Evolutionary conservation across 2,113 vertebrate genomes (phyloP).

Genomic region (Mormyrus lacerda): DNA sequence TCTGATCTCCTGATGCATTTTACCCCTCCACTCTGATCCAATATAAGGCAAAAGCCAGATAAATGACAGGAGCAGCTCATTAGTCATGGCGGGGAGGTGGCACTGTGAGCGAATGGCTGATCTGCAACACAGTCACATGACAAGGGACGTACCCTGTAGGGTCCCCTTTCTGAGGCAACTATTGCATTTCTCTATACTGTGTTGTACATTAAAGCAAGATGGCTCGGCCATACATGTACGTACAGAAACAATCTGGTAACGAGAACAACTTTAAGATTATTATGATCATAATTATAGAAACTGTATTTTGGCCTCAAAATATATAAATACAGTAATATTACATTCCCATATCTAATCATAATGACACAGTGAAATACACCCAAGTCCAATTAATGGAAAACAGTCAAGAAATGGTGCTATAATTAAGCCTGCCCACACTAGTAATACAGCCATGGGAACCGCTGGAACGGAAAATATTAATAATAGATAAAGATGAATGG

Average conservation of each 20-base stretch:
- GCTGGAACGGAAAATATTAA: not conserved
- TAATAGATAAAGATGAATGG: constrained; percentile 5
- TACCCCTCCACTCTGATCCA: not conserved
- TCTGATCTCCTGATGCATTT: not conserved
- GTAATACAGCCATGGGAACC: not conserved
- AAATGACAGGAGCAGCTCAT: not conserved
- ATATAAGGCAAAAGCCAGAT: not conserved
- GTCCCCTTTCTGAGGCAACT: not conserved
- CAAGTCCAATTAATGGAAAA: not conserved
- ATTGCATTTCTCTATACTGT: not conserved
- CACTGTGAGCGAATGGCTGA: not conserved
- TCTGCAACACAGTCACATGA: not conserved
- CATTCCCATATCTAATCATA: not conserved
- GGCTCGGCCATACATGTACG: not conserved
- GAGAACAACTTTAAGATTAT: not conserved
- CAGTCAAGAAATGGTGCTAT: not conserved
- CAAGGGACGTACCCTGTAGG: not conserved
- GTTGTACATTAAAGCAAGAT: not conserved
- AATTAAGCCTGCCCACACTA: not conserved
- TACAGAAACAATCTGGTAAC: not conserved
- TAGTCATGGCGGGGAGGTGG: not conserved
- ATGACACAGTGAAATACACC: not conserved
- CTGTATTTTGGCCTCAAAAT: not conserved
- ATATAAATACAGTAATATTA: not conserved
- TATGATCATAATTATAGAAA: not conserved